Conservation (phyloP, 2,113 vertebrate species). For the Engraulis encrasicolus region DNA sequence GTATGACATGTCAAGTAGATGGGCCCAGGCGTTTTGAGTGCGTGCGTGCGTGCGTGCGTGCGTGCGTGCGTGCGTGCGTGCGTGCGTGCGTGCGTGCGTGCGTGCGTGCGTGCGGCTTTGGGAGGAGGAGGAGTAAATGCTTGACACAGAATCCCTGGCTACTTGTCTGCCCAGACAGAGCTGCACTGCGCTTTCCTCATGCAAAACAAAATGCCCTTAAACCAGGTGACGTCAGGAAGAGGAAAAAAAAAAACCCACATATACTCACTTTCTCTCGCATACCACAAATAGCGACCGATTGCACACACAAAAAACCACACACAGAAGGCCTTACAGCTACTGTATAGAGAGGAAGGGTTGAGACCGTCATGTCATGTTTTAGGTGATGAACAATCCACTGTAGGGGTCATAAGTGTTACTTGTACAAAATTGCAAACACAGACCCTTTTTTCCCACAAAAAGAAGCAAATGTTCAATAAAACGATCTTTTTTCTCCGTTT, state of each 20-base stretch:
- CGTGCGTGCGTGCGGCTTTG: neutral
- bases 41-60: too few relatives aligned
- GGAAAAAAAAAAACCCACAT: too few relatives aligned
- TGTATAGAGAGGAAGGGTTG: too few relatives aligned
- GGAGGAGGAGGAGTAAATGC: neutral
- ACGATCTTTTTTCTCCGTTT: too few relatives aligned
- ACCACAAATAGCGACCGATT: neutral
- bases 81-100: too few relatives aligned
- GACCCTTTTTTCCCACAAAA: too few relatives aligned
- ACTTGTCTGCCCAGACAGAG: neutral
- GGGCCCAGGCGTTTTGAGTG: neutral
- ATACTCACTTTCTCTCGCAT: neutral
- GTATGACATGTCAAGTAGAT: neutral
- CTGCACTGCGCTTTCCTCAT: neutral
- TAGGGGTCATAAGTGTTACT: neutral
- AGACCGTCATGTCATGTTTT: neutral
- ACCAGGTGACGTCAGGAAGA: neutral
- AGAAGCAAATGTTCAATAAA: too few relatives aligned
- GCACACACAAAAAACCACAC: too few relatives aligned
- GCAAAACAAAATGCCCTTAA: conserved; percentile 1
- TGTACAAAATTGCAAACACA: too few relatives aligned
- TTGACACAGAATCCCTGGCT: neutral
- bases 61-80: too few relatives aligned
- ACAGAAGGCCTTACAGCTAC: too few relatives aligned
- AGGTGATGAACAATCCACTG: neutral